Base-by-base conservation (phyloP, 1,140 invertebrate species). In the Drosophila punjabiensis region DNA sequence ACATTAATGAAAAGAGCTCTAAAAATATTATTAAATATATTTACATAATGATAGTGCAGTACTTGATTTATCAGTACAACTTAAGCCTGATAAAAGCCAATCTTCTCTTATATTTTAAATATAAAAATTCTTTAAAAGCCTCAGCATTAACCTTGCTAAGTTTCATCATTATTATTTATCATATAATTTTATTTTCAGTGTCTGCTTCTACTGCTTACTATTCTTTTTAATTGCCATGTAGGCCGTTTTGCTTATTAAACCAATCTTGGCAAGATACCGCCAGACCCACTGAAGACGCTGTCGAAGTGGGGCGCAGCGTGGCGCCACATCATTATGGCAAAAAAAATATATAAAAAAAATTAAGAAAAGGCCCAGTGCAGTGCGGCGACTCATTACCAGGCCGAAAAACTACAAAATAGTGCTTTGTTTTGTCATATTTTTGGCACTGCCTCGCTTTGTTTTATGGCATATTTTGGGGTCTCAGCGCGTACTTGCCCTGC, bases 201-300 rank as follows among this genome's bases (percentile, higher is more conserved):
- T 20, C 35, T 24, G 5, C 61, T 73, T 20, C 66, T 60, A 70
- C 33, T 68, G 20, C 35, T 37, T 60, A 24, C 20, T 32, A 68
- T 60, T 39, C 43, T 74, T 74, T 87, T 88, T 88, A 88, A 90
- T 89, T 89, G 71, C 64, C 82, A 80, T 85, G 86, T 89, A 89
- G 86, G 86, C 79, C 75, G 85, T 80, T 88, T 89, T 71, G 85
- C 81, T 77, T 89, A 88, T 88, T 88, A 88, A 84, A 52, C 69
- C 67, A 71, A 68, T 67, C 71, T 87, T 87, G 82, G 35, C 64
- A 13, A 65, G 50, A 20, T 13, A 24, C 28, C 16, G 30, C 28
- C 37, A 52, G 39, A n/a, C 20, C 10, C 18, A 10, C 65, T 37
- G 58, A 69, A 79, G 75, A 79, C 47, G 43, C 45, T 39, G 67